A percentile compares a stretch with the other conserved stretches of the same genome.
Evolutionary conservation across 92 coral and sea anemone species (phyloP).

Genomic region (Heteractis magnifica): DNA sequence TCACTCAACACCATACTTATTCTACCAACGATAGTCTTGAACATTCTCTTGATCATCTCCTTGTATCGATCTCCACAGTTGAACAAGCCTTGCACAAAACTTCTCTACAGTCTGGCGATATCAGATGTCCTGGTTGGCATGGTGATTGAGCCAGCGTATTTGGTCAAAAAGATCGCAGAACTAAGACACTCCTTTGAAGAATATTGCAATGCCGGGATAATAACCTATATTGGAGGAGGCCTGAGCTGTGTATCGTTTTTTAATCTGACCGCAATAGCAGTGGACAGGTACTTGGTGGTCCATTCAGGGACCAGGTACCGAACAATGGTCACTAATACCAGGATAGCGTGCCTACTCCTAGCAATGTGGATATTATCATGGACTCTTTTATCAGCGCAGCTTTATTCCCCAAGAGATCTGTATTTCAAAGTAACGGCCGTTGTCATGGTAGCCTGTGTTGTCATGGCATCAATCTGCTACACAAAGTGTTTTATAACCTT

Average conservation of each 20-base stretch:
- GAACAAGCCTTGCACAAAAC: conserved; percentile 33
- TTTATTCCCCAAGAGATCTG: conserved; percentile 12
- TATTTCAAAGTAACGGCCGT: conserved; percentile 7
- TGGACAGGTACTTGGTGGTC: conserved; percentile 32
- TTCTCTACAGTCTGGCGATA: conserved; percentile 32
- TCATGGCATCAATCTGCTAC: conserved; percentile 17
- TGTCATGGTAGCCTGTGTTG: not conserved
- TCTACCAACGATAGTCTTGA: conserved; percentile 26
- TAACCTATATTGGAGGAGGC: conserved; percentile 7
- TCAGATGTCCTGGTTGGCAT: conserved; percentile 36
- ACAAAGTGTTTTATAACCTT: conserved; percentile 13
- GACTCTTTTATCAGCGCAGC: conserved; percentile 6
- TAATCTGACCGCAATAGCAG: conserved; percentile 22
- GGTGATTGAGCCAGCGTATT: conserved; percentile 19
- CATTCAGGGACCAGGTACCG: conserved; percentile 26
- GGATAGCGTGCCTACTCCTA: not conserved
- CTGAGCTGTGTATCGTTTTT: conserved; percentile 24
- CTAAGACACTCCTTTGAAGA: conserved; percentile 5
- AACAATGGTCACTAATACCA: conserved; percentile 26
- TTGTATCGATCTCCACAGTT: conserved; percentile 32
- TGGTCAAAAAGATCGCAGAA: conserved; percentile 29
- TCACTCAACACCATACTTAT: conserved; percentile 26
- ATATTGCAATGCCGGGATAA: conserved; percentile 16
- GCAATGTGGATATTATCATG: not conserved
- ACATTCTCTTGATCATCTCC: conserved; percentile 19